These are phyloP conservation scores for Ranitomeya imitator DNA, from an alignment of 2,113 vertebrate species.

Conservation along the genomic window DNA sequence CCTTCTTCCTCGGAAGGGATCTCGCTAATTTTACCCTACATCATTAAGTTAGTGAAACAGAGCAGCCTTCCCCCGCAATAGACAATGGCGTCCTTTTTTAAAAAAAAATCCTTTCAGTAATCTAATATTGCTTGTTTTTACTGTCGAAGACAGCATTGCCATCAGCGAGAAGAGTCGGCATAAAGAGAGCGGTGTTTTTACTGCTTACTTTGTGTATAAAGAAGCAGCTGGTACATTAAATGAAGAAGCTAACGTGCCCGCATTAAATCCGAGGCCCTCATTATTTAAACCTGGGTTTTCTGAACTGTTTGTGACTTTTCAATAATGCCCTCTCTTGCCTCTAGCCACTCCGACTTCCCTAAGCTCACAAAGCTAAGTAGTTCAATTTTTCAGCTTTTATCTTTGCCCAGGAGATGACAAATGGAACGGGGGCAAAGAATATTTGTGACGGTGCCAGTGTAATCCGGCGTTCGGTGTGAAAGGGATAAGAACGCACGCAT, in stretches of 20 bases:
- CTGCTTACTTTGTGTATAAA: constrained; percentile 43
- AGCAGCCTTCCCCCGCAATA: constrained; percentile 41
- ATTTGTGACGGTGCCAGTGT: constrained; percentile 36
- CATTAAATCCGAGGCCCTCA: constrained; percentile 50
- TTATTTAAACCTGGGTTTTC: constrained; percentile 57
- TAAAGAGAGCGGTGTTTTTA: constrained; percentile 41
- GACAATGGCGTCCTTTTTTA: constrained; percentile 33
- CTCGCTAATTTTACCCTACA: constrained; percentile 59
- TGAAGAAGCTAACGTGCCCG: constrained; percentile 47
- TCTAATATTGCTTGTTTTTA: constrained; percentile 52
- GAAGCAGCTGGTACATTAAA: constrained; percentile 55
- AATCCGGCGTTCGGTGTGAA: constrained; percentile 37
- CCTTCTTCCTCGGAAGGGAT: constrained; percentile 56
- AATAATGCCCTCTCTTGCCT: constrained; percentile 57
- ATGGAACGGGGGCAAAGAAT: constrained; percentile 46
- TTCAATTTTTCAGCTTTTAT: constrained; percentile 58
- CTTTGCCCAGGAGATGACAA: constrained; percentile 55
- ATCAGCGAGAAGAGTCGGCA: constrained; percentile 27
- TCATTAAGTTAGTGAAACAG: constrained; percentile 56
- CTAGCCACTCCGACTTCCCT: constrained; percentile 49
- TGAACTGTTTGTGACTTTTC: constrained; percentile 59
- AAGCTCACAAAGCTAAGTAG: constrained; percentile 58
- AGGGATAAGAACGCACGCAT: constrained; percentile 36
- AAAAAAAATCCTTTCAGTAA: constrained; percentile 53
- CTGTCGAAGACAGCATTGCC: constrained; percentile 41